Evolutionary conservation across 2,113 vertebrate species (phyloP), one percentile per base, ranked within the genome.

Genomic region (Myrmecophaga tridactyla): DNA sequence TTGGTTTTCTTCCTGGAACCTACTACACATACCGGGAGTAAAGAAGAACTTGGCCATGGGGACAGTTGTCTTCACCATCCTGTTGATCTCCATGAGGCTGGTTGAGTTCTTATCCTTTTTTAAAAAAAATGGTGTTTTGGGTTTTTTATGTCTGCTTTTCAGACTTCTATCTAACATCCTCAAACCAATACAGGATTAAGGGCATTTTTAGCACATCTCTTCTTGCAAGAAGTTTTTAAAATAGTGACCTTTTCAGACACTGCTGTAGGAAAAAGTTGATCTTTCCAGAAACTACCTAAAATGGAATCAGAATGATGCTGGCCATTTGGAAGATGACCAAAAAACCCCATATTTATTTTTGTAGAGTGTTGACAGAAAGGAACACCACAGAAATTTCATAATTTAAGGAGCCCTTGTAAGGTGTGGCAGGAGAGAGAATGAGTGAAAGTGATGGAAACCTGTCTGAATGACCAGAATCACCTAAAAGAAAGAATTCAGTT

Each of bases 1-100:
- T 60, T 81, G 39, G 39, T 89, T 94, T 92, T 91, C 73, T 96
- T 97, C 95, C 92, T 95, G 86, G 89, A 97, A 95, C 48, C 73
- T 60, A 39, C 73, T 51, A n/a, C 65, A 58, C n/a, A 69, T 60
- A 86, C 70, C 78, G 73, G 88, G 17, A 58, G 65, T 36, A 56
- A 72, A 67, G 63, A 76, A 51, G 78, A 95, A 91, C 96, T 95
- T 41, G 43, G 51, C 83, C 20, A 34, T 65, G 10, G 53, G 17
- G 73, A 77, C 84, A 77, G 94, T 89, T 93, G 70, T 96, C 91
- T 96, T 92, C 36, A 51, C 46, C 2, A 1, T 20, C 1, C 58
- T 92, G 84, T 62, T 41, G 78, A 91, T 84, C 58, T 87, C 72
- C 73, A 62, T 65, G 27, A 89, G 73, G 36, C 62, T 60, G 15